phyloP scores from a whole-genome alignment of 2,113 vertebrate genomes.

The Coptodon rendalli region DNA sequence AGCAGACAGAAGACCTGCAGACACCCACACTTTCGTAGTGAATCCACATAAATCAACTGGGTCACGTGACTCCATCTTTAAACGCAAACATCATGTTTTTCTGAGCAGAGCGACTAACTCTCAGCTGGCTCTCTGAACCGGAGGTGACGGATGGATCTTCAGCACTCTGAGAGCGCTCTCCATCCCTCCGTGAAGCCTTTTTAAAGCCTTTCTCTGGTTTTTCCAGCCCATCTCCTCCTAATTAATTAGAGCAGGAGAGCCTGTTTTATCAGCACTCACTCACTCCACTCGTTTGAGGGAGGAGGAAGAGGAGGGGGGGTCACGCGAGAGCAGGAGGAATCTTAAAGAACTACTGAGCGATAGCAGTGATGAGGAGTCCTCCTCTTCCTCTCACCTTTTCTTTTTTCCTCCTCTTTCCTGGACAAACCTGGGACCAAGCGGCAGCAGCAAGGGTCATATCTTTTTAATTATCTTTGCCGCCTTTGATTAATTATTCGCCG shows the following conservation, averaged over 20 bases:
- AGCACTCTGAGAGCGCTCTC: constrained; percentile 6
- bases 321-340: not conserved
- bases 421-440: constrained; percentile 90
- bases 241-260: constrained; percentile 54
- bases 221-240: constrained; percentile 36
- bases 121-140: not conserved
- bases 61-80: not conserved
- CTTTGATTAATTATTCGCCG: constrained; percentile 99
- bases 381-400: constrained; percentile 19
- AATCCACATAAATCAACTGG: not conserved
- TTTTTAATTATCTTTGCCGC: constrained; percentile 99
- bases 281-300: constrained; percentile 12
- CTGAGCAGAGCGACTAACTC: not conserved
- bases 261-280: constrained; percentile 54
- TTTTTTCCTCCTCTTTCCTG: constrained; percentile 57
- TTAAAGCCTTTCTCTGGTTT: constrained; percentile 5
- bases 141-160: constrained; percentile 13
- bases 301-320: not conserved
- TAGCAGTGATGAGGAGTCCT: constrained; percentile 12
- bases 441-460: constrained; percentile 99
- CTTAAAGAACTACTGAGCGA: not conserved
- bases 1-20: not conserved
- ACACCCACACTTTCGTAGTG: not conserved
- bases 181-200: constrained; percentile 4
- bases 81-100: not conserved